phyloP scores from a whole-genome alignment of 2,797 vertebrate species.

The Lateolabrax maculatus region DNA sequence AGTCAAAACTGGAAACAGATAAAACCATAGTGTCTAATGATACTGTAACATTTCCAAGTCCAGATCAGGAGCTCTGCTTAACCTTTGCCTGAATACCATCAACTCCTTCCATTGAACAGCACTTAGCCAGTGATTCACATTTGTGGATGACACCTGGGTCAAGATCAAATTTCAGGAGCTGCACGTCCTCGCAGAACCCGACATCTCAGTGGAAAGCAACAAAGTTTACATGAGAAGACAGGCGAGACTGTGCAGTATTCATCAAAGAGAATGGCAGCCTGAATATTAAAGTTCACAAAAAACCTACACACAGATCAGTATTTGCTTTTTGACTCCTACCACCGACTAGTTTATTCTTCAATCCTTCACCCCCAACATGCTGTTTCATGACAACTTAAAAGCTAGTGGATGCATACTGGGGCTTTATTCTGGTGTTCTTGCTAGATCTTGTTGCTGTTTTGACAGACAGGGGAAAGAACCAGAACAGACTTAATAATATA shows the following conservation, averaged over 20 bases:
- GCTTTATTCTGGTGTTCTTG: not conserved
- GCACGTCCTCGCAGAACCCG: not conserved
- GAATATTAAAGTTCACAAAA: not conserved
- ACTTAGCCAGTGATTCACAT: not conserved
- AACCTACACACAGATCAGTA: not conserved
- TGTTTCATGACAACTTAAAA: not conserved
- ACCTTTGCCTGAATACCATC: too few species aligned
- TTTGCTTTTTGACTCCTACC: not conserved
- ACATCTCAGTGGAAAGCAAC: constrained; percentile 2
- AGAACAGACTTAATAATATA: not conserved
- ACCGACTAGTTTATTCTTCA: constrained; percentile 2
- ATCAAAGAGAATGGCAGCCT: constrained; percentile 16
- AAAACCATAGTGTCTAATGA: not conserved
- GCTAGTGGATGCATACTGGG: not conserved
- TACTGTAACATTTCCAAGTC: too few species aligned
- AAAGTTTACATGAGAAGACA: constrained; percentile 16
- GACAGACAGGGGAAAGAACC: not conserved
- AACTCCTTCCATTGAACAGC: not conserved
- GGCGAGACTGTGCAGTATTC: constrained; percentile 7
- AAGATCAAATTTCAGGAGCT: constrained; percentile 7
- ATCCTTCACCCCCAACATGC: not conserved
- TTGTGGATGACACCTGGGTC: constrained; percentile 9
- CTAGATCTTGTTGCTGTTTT: not conserved
- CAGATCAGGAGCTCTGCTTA: too few species aligned
- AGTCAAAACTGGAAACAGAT: not conserved